phyloP scores from a whole-genome alignment of 2,888 invertebrate species.

The Orchesellides sinensis region DNA sequence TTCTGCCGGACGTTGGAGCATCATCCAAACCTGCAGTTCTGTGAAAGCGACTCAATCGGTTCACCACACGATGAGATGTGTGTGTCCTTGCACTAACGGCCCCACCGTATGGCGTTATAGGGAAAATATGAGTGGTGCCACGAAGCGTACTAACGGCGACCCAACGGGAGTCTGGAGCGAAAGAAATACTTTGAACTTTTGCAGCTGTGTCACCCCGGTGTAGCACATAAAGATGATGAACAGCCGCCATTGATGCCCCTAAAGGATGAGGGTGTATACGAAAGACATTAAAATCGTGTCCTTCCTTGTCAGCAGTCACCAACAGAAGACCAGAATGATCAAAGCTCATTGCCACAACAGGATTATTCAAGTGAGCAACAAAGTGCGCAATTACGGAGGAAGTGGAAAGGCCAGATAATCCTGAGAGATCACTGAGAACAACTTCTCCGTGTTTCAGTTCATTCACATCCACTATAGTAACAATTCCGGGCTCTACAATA shows the following conservation, averaged over 20 bases:
- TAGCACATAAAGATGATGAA: constrained; percentile 96
- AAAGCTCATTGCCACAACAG: constrained; percentile 92
- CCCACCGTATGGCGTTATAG: constrained; percentile 97
- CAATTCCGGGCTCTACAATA: constrained; percentile 89
- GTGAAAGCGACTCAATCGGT: constrained; percentile 95
- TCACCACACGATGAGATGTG: constrained; percentile 94
- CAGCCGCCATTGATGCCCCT: constrained; percentile 90
- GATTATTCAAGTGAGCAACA: constrained; percentile 87
- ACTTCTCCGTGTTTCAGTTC: constrained; percentile 72
- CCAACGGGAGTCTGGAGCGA: constrained; percentile 97
- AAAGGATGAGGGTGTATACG: constrained; percentile 95
- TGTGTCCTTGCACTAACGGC: constrained; percentile 94
- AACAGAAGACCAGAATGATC: constrained; percentile 93
- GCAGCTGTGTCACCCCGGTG: constrained; percentile 97
- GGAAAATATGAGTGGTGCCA: constrained; percentile 98
- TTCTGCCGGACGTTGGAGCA: constrained; percentile 81
- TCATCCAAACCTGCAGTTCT: constrained; percentile 92
- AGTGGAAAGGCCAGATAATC: constrained; percentile 67
- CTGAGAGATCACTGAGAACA: constrained; percentile 71
- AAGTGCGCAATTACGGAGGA: constrained; percentile 86
- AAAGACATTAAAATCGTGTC: constrained; percentile 98
- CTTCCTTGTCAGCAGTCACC: constrained; percentile 93
- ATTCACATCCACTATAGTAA: constrained; percentile 87
- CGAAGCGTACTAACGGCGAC: constrained; percentile 95
- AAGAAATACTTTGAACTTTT: constrained; percentile 94